A percentile compares a stretch with the other conserved stretches of the same genome.
Evolutionary conservation across 1,140 invertebrate species (phyloP).

Genomic region (Theocolax elegans): DNA sequence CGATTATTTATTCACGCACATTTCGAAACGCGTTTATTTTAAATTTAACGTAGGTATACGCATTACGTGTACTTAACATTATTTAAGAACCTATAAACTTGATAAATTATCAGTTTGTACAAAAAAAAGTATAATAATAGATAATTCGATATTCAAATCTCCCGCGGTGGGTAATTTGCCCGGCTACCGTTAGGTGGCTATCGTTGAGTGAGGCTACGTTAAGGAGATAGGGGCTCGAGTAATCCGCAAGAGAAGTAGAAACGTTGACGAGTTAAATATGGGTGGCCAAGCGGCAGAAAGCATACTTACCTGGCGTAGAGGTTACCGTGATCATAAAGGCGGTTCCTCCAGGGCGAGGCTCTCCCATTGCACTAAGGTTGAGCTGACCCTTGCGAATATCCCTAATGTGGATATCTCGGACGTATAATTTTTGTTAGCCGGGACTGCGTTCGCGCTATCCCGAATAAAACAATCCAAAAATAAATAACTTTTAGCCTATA

Average conservation of each 20-base stretch:
- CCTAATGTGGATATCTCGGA: conserved; percentile 78
- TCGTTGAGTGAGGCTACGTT: background rate
- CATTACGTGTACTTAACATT: no score
- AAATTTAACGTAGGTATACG: no score
- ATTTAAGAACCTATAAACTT: no score
- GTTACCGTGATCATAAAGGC: conserved; percentile 75
- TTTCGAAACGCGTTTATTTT: no score
- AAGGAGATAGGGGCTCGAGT: no score
- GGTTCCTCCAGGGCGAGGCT: conserved; percentile 76
- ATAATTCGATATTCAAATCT: no score
- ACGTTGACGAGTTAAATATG: background rate
- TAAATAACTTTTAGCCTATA: background rate
- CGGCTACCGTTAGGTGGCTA: background rate
- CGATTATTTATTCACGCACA: no score
- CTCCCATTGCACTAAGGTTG: conserved; percentile 77
- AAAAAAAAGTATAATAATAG: no score
- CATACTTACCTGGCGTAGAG: conserved; percentile 77
- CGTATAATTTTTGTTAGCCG: conserved; percentile 78
- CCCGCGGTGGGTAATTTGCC: background rate
- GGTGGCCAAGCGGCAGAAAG: conserved; percentile 15
- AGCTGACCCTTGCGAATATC: conserved; percentile 79
- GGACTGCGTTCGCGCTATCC: conserved; percentile 72
- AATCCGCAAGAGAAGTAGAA: background rate
- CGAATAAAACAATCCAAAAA: conserved; percentile 31
- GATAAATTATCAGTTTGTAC: no score